Percentiles rank a stretch among this genome's conserved stretches.
Conservation (phyloP, 2,797 vertebrate species). For the Molossus alvarezi region DNA sequence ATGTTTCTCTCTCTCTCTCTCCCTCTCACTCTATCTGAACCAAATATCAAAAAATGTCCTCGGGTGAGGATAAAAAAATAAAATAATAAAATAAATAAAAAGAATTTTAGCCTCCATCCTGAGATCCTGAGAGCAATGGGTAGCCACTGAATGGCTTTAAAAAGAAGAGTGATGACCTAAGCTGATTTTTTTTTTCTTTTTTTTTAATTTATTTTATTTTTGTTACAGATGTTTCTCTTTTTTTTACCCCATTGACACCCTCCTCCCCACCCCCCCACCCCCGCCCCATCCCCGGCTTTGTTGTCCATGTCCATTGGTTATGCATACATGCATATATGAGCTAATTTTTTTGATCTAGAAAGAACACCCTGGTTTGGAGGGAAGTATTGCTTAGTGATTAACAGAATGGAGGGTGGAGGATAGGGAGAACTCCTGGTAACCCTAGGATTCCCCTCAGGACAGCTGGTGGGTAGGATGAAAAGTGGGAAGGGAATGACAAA, state of each 20-base stretch:
- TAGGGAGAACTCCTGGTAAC: background rate
- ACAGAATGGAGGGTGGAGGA: background rate
- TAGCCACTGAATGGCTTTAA: conserved; percentile 52
- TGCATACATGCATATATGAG: background rate
- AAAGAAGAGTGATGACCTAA: background rate
- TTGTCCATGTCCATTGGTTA: too few species aligned
- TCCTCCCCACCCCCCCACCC: too few species aligned
- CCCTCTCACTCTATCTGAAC: too few species aligned
- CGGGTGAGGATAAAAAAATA: too few species aligned
- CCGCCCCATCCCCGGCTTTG: too few species aligned
- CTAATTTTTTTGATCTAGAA: conserved; percentile 47
- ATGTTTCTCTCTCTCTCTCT: too few species aligned
- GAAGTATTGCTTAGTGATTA: background rate
- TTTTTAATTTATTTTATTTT: too few species aligned
- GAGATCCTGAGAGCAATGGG: background rate
- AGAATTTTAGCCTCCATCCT: too few species aligned
- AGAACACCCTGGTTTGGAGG: background rate
- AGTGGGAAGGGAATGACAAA: background rate
- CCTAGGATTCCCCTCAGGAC: background rate
- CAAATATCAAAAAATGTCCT: too few species aligned
- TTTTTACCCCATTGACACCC: too few species aligned
- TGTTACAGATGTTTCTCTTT: too few species aligned
- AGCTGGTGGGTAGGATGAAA: background rate
- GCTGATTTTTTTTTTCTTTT: conserved; percentile 30
- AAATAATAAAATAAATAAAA: too few species aligned